A percentile compares a stretch with the other conserved stretches of the same genome.
phyloP scores from a whole-genome alignment of 2,888 invertebrate genomes.

The Melieria crassipennis region DNA sequence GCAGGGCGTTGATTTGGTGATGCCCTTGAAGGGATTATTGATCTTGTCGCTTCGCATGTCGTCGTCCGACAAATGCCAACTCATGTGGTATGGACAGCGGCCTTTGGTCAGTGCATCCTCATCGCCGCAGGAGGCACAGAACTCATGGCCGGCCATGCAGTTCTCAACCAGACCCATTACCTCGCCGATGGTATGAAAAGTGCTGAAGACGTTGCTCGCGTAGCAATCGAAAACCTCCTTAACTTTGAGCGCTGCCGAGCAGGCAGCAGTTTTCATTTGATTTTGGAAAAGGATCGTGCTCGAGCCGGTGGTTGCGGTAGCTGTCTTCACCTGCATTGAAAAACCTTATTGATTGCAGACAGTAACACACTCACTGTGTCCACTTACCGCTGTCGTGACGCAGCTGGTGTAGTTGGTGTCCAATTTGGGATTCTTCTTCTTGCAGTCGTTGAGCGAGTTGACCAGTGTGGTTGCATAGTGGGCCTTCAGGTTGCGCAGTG shows the following conservation, averaged over 20 bases:
- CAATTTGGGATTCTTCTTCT: constrained; percentile 31
- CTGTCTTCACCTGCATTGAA: constrained; percentile 33
- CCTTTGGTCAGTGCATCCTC: constrained; percentile 21
- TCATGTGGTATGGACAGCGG: constrained; percentile 43
- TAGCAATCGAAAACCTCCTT: constrained; percentile 43
- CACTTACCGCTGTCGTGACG: constrained; percentile 34
- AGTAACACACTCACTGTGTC: background rate
- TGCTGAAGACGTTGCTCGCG: constrained; percentile 28
- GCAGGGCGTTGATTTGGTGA: constrained; percentile 40
- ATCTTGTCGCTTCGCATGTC: constrained; percentile 39
- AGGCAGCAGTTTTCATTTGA: constrained; percentile 39
- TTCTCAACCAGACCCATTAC: constrained; percentile 40
- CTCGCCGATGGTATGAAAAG: constrained; percentile 37
- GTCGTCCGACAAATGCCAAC: constrained; percentile 38
- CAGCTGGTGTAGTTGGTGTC: constrained; percentile 40
- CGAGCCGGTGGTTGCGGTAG: constrained; percentile 30
- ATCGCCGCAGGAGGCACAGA: constrained; percentile 36
- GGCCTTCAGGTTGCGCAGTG: constrained; percentile 37
- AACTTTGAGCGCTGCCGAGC: constrained; percentile 36
- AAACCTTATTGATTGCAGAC: background rate
- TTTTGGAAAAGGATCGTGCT: constrained; percentile 38
- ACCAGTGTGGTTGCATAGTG: constrained; percentile 38
- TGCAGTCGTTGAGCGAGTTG: constrained; percentile 38
- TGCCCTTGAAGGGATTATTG: constrained; percentile 42
- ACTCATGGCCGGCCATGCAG: constrained; percentile 41